Percentiles rank a stretch among this genome's conserved stretches.
Conservation (phyloP, 1,140 invertebrate genomes). For the Anoplolepis gracilipes region DNA sequence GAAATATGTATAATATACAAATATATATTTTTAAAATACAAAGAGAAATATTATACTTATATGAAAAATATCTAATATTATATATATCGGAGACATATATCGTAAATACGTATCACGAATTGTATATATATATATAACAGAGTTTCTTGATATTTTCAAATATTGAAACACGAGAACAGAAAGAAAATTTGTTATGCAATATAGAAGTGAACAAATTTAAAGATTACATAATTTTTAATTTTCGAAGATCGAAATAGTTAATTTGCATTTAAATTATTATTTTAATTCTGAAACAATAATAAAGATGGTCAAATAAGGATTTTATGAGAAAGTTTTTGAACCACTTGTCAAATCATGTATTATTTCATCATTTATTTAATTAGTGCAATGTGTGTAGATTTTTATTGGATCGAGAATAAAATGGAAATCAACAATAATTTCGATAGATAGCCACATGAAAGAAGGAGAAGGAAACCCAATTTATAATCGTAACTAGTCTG, state of each 20-base stretch:
- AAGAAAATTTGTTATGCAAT: neutral
- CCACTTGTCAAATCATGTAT: too few relatives aligned
- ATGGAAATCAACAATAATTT: slow-evolving; percentile 29
- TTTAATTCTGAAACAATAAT: neutral
- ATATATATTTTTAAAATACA: neutral
- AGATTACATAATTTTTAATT: neutral
- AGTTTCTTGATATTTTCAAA: slow-evolving; percentile 27
- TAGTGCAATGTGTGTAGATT: neutral
- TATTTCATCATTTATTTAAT: too few relatives aligned
- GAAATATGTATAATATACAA: neutral
- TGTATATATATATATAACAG: neutral
- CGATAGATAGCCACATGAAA: neutral
- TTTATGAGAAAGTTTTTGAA: too few relatives aligned
- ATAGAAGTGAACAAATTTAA: neutral
- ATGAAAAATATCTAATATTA: neutral
- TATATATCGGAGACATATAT: neutral
- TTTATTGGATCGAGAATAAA: neutral
- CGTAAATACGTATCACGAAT: neutral
- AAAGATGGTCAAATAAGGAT: too few relatives aligned
- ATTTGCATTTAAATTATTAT: slow-evolving; percentile 7
- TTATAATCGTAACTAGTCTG: neutral
- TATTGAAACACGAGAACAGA: neutral
- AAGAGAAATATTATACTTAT: neutral
- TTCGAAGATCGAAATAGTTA: neutral
- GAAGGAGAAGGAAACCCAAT: neutral